phyloP scores from a whole-genome alignment of 2,888 invertebrate genomes.

The Spodoptera littoralis region DNA sequence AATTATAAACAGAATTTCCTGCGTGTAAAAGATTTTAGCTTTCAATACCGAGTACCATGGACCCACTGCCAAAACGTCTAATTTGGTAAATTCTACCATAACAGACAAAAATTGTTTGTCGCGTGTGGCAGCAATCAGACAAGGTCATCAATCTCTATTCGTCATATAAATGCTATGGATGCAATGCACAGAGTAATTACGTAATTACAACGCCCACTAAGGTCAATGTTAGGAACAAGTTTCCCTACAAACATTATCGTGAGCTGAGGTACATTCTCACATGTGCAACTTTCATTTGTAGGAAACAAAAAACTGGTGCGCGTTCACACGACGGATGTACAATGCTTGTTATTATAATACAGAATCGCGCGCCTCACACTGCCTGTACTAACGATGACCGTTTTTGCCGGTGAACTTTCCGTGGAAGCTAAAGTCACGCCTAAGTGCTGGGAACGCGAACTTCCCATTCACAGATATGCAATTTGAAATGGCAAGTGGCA shows the following conservation, averaged over 20 bases:
- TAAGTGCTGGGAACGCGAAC: conserved; percentile 61
- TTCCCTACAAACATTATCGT: conserved; percentile 68
- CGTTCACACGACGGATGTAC: conserved; percentile 81
- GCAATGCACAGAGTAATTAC: conserved; percentile 53
- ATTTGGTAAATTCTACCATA: too few species aligned
- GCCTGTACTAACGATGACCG: conserved; percentile 46
- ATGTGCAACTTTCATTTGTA: conserved; percentile 87
- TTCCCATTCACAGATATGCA: conserved; percentile 54
- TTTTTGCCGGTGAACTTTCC: conserved; percentile 77
- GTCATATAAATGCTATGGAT: conserved; percentile 33
- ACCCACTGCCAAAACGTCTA: too few species aligned
- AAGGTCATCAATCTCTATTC: conserved; percentile 25
- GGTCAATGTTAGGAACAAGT: conserved; percentile 83
- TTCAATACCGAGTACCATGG: too few species aligned
- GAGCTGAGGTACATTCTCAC: conserved; percentile 79
- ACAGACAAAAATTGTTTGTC: conserved; percentile 10
- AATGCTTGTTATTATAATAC: conserved; percentile 72
- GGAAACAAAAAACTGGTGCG: conserved; percentile 80
- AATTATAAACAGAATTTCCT: conserved; percentile 13
- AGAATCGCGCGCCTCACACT: conserved; percentile 54
- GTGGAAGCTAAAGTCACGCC: conserved; percentile 69
- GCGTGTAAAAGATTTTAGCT: too few species aligned
- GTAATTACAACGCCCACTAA: conserved; percentile 49
- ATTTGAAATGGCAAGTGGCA: conserved; percentile 60
- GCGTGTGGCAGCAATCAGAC: conserved; percentile 8